phyloP scores from a whole-genome alignment of 2,797 vertebrate genomes.

The Cossypha polioptera region DNA sequence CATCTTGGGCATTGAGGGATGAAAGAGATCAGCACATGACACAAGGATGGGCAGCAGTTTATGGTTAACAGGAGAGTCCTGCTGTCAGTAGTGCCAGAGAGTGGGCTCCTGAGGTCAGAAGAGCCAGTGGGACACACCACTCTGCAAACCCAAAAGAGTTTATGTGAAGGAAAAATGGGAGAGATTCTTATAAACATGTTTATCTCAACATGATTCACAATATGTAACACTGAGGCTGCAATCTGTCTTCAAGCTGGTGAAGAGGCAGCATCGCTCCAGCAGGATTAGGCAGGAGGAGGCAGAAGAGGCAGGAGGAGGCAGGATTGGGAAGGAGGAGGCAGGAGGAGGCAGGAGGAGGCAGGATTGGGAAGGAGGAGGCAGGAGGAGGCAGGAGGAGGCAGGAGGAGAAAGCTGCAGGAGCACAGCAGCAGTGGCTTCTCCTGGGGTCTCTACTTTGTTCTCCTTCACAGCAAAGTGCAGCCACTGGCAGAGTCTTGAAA shows the following conservation, averaged over 20 bases:
- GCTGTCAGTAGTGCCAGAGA: not conserved
- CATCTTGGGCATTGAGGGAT: fast-evolving
- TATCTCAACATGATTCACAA: not conserved
- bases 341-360: not conserved
- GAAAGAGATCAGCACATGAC: not conserved
- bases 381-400: not conserved
- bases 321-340: not conserved
- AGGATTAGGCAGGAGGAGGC: not conserved
- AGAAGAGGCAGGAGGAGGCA: not conserved
- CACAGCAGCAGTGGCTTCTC: not conserved
- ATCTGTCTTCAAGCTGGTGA: not conserved
- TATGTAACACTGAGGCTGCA: not conserved
- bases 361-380: not conserved
- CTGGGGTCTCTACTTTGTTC: not conserved
- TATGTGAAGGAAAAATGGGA: not conserved
- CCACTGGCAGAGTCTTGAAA: not conserved
- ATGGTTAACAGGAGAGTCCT: not conserved
- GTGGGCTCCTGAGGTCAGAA: not conserved
- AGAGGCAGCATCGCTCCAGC: not conserved
- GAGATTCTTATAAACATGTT: not conserved
- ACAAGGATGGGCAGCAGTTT: not conserved
- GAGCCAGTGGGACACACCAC: not conserved
- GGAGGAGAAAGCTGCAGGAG: not conserved
- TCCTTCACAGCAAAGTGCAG: not conserved
- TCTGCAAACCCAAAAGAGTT: not conserved